These are phyloP conservation scores for Meloidogyne hapla DNA, from an alignment of 1,140 invertebrate genomes.

Conservation along the genomic window DNA sequence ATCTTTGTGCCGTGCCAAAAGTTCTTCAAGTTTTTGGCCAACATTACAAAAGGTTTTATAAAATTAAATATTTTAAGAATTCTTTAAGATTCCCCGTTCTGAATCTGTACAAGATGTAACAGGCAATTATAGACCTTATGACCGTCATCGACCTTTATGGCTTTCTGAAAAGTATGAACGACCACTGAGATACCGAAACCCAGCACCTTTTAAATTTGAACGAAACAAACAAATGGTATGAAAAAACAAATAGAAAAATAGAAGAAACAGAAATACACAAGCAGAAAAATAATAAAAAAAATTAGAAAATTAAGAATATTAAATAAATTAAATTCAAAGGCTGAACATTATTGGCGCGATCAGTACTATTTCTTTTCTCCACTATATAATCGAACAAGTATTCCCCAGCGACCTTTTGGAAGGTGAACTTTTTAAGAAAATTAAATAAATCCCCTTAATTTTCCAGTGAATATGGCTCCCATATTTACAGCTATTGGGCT, in stretches of 20 bases:
- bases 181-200: not conserved
- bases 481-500: conserved; percentile 23
- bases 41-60: not conserved
- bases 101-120: conserved; percentile 20
- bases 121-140: conserved; percentile 19
- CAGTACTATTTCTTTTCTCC: conserved; percentile 21
- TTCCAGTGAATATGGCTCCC: conserved; percentile 20
- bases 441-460: not conserved
- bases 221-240: conserved; percentile 9
- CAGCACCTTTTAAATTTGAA: conserved; percentile 13
- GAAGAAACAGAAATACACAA: not conserved
- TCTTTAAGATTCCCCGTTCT: conserved; percentile 13
- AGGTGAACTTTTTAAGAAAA: no score
- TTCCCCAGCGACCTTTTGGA: conserved; percentile 12
- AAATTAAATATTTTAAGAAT: not conserved
- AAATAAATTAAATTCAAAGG: not conserved
- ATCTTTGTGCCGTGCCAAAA: not conserved
- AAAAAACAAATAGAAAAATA: not conserved
- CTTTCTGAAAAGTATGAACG: conserved; percentile 18
- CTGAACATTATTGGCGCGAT: conserved; percentile 15
- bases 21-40: not conserved
- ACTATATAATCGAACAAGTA: conserved; percentile 6
- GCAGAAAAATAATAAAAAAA: no score
- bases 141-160: conserved; percentile 15
- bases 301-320: no score